Base-by-base conservation (phyloP, 1,140 invertebrate species). In the Oscheius sp. region DNA sequence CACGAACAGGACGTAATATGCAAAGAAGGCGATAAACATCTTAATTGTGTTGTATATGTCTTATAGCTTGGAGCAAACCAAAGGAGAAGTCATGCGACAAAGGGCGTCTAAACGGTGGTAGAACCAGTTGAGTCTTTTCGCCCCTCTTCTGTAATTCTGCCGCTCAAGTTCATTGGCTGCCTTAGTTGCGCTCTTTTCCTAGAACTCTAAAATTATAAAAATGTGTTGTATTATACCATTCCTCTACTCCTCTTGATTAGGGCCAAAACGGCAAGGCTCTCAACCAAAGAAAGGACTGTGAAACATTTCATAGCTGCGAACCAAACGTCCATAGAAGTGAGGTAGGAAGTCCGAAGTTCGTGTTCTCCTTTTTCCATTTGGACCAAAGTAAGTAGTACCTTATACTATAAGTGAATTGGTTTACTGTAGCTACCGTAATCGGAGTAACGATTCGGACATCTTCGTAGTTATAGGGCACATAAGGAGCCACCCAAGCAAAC, bases 321-420 rank as follows among this genome's bases (percentile, higher is more conserved):
- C 80, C 81, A 83, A 58, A 81, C 75, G 64, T 83, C 81, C 62
- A 83, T 74, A 26, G 80, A 82, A 2, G 81, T 83, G 26, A 83
- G 63, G 46, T 83, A 83, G 2, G 79, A 81, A 10, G 82, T 84
- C 10, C 78, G 66, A 29, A 83, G 68, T 58, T 83, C 61, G 26
- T 70, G 55, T 45, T 83, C 82, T 1, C 81, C 81, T 36, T 84
- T 84, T 72, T 83, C 82, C 79, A 83, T 82, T 71, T 83, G 81
- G 59, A 82, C 81, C 10, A 84, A 63, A 2, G 81, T 82, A 0
- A 84, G 72, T 18, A 84, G 77, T 0, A 83, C 78, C 72, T 80
- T n/a, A 59, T 66, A 55, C 32, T 67, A 32, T 13, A 2, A 10
- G 34, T 13, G 15, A 61, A 70, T 62, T 38, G n/a, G n/a, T 55